Base-by-base conservation (phyloP, 2,113 vertebrate genomes). In the Apaloderma vittatum region DNA sequence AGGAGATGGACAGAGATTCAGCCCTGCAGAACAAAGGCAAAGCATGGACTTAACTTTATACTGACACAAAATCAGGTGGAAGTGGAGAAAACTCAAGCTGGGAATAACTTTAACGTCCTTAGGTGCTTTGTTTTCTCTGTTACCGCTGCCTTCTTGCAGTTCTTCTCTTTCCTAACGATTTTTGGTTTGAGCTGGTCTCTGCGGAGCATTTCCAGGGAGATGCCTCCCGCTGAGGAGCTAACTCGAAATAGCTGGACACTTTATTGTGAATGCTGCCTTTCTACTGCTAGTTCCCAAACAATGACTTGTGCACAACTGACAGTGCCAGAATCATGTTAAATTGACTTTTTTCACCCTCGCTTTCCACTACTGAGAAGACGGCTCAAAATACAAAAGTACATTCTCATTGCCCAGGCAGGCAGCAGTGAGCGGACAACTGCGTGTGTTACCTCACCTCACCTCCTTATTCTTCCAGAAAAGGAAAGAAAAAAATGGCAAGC, bases 141-240 rank as follows among this genome's bases (percentile, higher is more conserved):
- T 30, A 55, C 11, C 3, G 4, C 21, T 77, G 51, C 23, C 68
- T 75, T 70, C 77, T 84, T 65, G 68, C 52, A 86, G 61, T 4
- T 16, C 55, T 54, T 73, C 17, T 80, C 27, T 26, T 29, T 83
- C 72, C 78, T 71, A 71, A 82, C 24, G 74, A 75, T 57, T 92
- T 87, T 72, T 89, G 77, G 88, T 95, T 90, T 88, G 71, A 94
- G 48, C n/a, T 2, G 5, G 43, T 67, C 87, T 85, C 90, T 0
- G 9, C 62, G 58, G 82, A 84, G 63, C 52, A 74, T 80, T 95
- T 85, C 81, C 74, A 86, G 78, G 87, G 94, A 95, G 87, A 93
- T 24, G 40, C 75, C 18, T 93, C 75, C 67, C 62, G 66, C 71
- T 79, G 66, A 94, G 81, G 19, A 72, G 55, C 66, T 54, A 76